These are phyloP conservation scores for Myotis yumanensis DNA, from an alignment of 2,113 vertebrate genomes.

Conservation along the genomic window DNA sequence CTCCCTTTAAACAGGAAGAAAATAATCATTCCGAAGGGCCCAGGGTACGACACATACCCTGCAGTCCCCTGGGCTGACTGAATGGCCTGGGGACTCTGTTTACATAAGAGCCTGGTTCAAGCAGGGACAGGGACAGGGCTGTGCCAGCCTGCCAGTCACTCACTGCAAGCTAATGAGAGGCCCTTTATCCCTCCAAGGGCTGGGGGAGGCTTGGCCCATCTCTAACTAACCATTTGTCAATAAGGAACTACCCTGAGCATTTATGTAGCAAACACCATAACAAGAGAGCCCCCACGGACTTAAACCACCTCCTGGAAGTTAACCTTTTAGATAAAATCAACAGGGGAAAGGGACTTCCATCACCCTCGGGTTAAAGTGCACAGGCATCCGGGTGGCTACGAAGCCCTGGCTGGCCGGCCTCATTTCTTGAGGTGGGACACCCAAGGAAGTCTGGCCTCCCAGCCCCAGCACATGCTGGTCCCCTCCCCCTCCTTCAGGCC, in stretches of 20 bases:
- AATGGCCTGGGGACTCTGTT: not conserved
- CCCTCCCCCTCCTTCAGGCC: not conserved
- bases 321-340: not conserved
- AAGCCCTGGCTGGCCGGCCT: not conserved
- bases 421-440: no score
- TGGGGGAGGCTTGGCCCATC: not conserved
- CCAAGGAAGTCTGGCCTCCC: not conserved
- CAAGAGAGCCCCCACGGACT: not conserved
- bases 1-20: not conserved
- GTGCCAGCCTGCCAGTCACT: not conserved
- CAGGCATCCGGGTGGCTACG: not conserved
- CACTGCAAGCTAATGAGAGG: not conserved
- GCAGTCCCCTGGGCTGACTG: not conserved
- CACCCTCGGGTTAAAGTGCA: not conserved
- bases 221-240: not conserved
- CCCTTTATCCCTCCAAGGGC: not conserved
- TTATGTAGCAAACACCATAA: not conserved
- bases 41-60: not conserved
- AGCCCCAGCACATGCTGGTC: not conserved
- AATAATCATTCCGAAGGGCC: not conserved
- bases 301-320: not conserved
- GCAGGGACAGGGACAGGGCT: not conserved
- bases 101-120: not conserved
- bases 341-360: not conserved
- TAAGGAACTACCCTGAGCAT: no score